These are phyloP conservation scores for Neoitamus cyanurus DNA, from an alignment of 2,888 invertebrate genomes.

Conservation along the genomic window DNA sequence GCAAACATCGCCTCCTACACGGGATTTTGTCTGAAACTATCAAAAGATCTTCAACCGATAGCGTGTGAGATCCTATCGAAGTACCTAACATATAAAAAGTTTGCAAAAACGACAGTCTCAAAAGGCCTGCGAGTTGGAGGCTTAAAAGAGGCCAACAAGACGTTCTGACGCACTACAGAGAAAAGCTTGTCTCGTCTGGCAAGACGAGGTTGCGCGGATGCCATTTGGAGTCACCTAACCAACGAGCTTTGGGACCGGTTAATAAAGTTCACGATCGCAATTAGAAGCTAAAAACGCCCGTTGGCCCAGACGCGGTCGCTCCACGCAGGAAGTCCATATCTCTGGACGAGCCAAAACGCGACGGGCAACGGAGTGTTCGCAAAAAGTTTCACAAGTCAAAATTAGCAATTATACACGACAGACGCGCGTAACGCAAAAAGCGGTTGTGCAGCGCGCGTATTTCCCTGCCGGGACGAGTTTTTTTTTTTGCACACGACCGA, in stretches of 20 bases:
- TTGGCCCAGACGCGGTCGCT: not conserved
- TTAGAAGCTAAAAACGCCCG: not conserved
- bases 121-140: not conserved
- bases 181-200: conserved; percentile 7
- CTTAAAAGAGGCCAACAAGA: not conserved
- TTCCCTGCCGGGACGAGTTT: conserved; percentile 16
- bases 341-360: not conserved
- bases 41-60: not conserved
- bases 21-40: not conserved
- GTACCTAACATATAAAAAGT: not conserved
- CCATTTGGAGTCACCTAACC: not conserved
- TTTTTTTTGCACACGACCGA: conserved; percentile 18
- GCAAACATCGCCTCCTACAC: not conserved
- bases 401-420: conserved; percentile 30
- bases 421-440: conserved; percentile 19
- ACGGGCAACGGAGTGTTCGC: not conserved
- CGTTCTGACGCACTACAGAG: not conserved
- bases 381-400: conserved; percentile 26
- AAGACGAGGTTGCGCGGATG: not conserved
- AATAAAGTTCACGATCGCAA: conserved; percentile 22
- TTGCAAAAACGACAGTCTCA: not conserved
- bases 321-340: conserved; percentile 28
- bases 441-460: conserved; percentile 36
- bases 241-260: conserved; percentile 2
- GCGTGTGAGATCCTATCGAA: not conserved